These are phyloP conservation scores for Brachirus orientalis DNA, from an alignment of 2,113 vertebrate species.

Conservation along the genomic window DNA sequence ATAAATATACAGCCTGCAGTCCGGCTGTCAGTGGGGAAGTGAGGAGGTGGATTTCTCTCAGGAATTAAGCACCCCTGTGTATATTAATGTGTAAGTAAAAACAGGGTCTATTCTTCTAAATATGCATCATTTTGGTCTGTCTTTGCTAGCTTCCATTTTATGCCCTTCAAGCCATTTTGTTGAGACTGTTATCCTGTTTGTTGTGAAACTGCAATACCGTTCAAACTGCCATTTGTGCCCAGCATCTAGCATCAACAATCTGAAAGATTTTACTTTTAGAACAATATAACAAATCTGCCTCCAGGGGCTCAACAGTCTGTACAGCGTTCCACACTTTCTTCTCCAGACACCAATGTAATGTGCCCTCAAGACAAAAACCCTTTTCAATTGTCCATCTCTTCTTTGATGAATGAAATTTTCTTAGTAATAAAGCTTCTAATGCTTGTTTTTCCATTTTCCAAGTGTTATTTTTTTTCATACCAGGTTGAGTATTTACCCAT, in stretches of 20 bases:
- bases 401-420: slow-evolving; percentile 73
- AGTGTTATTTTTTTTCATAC: slow-evolving; percentile 59
- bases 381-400: slow-evolving; percentile 22
- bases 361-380: slow-evolving; percentile 3
- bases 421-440: slow-evolving; percentile 46
- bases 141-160: not conserved
- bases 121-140: not conserved
- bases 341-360: not conserved
- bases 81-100: slow-evolving; percentile 2
- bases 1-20: slow-evolving; percentile 17
- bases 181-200: not conserved
- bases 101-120: not conserved
- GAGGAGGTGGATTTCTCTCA: slow-evolving; percentile 5
- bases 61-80: not conserved
- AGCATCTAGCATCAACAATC: too few species aligned
- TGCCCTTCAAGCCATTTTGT: not conserved
- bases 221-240: too few species aligned
- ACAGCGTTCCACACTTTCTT: not conserved
- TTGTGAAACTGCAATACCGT: not conserved
- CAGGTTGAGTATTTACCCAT: slow-evolving; percentile 57
- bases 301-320: too few species aligned
- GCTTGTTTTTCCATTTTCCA: slow-evolving; percentile 60
- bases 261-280: not conserved
- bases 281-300: not conserved
- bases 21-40: slow-evolving; percentile 23